Evolutionary conservation across 92 coral and sea anemone genomes (phyloP).

Genomic region (Phenganax subtilis): DNA sequence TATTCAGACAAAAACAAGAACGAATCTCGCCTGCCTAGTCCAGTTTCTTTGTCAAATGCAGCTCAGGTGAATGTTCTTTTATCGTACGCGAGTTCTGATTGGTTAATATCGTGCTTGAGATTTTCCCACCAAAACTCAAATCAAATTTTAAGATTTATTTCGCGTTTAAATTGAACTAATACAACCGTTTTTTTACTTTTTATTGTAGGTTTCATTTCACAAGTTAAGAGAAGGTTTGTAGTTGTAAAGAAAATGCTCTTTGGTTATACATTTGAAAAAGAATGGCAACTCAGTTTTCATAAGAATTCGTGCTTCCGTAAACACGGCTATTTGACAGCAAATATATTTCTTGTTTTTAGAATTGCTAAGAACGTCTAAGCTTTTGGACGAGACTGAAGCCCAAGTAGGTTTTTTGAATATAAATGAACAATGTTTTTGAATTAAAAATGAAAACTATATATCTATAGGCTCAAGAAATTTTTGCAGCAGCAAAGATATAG

Average conservation of each 20-base stretch:
- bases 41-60: constrained; percentile 78
- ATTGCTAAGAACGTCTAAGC: constrained; percentile 7
- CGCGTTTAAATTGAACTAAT: too few relatives aligned
- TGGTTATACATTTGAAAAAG: too few relatives aligned
- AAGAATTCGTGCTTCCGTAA: not conserved
- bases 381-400: constrained; percentile 25
- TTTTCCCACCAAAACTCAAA: too few relatives aligned
- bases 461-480: too few relatives aligned
- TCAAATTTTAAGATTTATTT: too few relatives aligned
- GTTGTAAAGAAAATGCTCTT: too few relatives aligned
- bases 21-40: constrained; percentile 80
- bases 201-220: constrained; percentile 28
- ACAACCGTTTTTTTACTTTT: not conserved
- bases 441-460: too few relatives aligned
- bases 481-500: too few relatives aligned
- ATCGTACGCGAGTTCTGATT: not conserved
- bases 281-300: not conserved
- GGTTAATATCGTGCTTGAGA: too few relatives aligned
- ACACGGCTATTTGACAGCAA: too few relatives aligned
- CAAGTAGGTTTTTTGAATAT: constrained; percentile 4
- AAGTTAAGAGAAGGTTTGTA: constrained; percentile 28
- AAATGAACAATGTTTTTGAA: not conserved
- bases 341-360: constrained; percentile 1
- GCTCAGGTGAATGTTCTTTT: constrained; percentile 59
- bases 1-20: constrained; percentile 33